phyloP scores from a whole-genome alignment of 2,113 vertebrate genomes.

The Odocoileus virginianus region DNA sequence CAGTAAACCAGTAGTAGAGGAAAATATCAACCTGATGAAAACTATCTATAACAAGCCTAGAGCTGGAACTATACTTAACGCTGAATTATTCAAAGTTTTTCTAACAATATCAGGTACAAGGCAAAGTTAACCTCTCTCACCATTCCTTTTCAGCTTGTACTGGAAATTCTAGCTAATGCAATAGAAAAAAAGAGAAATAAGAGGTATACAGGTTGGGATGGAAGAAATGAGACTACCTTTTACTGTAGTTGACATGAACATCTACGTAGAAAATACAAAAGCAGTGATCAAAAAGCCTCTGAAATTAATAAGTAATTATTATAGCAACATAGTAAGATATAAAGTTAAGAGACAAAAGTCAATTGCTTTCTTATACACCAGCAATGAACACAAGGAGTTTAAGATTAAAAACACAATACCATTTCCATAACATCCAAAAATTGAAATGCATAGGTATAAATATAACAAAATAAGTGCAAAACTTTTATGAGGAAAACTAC shows the following conservation, averaged over 20 bases:
- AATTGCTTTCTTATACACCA: background rate
- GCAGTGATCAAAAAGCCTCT: accelerated
- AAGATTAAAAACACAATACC: background rate
- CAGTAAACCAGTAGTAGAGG: background rate
- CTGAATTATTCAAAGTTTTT: background rate
- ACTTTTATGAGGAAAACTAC: background rate
- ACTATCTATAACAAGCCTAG: background rate
- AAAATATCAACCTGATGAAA: background rate
- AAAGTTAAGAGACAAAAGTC: background rate
- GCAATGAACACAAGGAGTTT: background rate
- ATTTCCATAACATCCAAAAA: background rate
- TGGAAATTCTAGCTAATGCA: background rate
- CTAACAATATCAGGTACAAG: background rate
- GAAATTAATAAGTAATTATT: background rate
- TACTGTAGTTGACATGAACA: background rate
- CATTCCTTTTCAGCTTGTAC: background rate
- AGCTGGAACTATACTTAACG: background rate
- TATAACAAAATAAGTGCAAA: background rate
- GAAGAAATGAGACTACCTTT: background rate
- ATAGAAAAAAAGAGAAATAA: background rate
- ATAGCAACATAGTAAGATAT: background rate
- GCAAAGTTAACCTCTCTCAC: background rate
- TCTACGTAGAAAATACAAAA: background rate
- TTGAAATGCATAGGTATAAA: background rate
- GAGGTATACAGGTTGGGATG: background rate